These are phyloP conservation scores for Plectropomus leopardus DNA, from an alignment of 2,113 vertebrate genomes.

Conservation along the genomic window DNA sequence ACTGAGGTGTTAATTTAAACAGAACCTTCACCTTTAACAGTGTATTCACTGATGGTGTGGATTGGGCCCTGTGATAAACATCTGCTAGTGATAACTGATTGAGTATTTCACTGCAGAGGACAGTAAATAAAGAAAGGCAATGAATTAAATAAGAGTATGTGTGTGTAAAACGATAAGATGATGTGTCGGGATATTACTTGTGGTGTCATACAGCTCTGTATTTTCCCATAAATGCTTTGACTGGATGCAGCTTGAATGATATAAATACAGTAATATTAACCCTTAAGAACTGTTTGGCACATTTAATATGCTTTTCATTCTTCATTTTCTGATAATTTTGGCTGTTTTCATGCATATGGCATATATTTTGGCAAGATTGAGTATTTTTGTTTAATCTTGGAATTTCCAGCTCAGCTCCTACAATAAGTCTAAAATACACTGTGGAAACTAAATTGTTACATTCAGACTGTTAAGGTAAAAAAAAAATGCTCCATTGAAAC, in stretches of 20 bases:
- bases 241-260: not conserved
- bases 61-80: conserved; percentile 43
- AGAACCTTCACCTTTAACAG: not conserved
- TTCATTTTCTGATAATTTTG: too few species aligned
- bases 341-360: too few species aligned
- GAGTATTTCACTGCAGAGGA: not conserved
- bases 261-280: too few species aligned
- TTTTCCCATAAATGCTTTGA: not conserved
- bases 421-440: too few species aligned
- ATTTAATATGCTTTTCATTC: too few species aligned
- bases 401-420: too few species aligned
- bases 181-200: not conserved
- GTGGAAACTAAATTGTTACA: too few species aligned
- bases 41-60: conserved; percentile 54
- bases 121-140: not conserved
- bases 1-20: conserved; percentile 62
- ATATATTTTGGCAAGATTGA: too few species aligned
- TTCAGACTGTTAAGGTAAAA: too few species aligned
- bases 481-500: too few species aligned
- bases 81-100: not conserved
- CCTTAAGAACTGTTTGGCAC: too few species aligned
- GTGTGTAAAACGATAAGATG: not conserved
- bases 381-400: too few species aligned
- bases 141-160: not conserved
- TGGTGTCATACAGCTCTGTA: not conserved